Evolutionary conservation across 2,797 vertebrate genomes (phyloP).

Genomic region (Meda fulgida): DNA sequence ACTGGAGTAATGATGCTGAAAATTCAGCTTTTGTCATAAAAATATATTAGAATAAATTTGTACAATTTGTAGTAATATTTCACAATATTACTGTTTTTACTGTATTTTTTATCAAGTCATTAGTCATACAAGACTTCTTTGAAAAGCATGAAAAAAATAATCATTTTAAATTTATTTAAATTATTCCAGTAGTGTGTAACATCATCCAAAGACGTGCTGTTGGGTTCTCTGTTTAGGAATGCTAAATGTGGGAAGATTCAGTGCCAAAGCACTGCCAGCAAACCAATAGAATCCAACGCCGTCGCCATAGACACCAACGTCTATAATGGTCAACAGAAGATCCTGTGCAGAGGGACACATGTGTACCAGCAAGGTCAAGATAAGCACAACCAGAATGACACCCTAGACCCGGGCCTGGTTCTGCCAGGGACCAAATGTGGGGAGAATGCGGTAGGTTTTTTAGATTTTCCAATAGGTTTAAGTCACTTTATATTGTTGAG

Average conservation of each 20-base stretch:
- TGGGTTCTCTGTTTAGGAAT: constrained; percentile 78
- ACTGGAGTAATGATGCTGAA: background rate
- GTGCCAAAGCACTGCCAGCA: constrained; percentile 84
- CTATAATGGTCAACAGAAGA: constrained; percentile 62
- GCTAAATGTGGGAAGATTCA: constrained; percentile 98
- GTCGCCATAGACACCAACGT: constrained; percentile 92
- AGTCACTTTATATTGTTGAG: background rate
- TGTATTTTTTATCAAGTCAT: background rate
- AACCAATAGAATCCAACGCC: constrained; percentile 87
- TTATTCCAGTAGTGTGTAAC: too few relatives aligned
- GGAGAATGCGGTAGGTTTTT: constrained; percentile 75
- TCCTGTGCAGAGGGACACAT: constrained; percentile 89
- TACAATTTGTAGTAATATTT: background rate
- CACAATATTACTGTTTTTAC: background rate
- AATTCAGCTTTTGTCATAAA: background rate
- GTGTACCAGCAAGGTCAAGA: constrained; percentile 83
- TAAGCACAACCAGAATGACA: constrained; percentile 82
- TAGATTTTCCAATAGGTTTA: background rate
- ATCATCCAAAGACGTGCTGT: background rate
- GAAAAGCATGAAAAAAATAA: background rate
- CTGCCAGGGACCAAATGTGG: constrained; percentile 96
- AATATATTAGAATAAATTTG: too few relatives aligned
- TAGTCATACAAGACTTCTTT: background rate
- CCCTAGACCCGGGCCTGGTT: constrained; percentile 95
- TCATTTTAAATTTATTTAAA: too few relatives aligned